Percentiles rank a stretch among this genome's conserved stretches.
These are phyloP conservation scores for Oligia latruncula DNA, from an alignment of 2,888 invertebrate species.

Conservation along the genomic window DNA sequence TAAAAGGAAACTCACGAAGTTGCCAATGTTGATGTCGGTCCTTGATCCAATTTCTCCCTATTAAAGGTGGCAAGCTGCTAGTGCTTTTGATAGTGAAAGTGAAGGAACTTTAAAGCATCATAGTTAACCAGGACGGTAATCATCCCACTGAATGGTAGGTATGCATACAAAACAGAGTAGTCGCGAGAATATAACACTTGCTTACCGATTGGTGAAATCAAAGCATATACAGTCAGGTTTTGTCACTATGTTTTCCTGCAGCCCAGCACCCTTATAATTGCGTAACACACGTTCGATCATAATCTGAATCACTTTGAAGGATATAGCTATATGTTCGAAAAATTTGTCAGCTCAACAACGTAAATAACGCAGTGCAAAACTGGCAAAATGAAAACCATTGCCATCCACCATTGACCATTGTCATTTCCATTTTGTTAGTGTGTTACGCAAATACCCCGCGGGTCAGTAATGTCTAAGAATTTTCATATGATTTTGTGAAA, in stretches of 20 bases:
- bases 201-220: too few relatives aligned
- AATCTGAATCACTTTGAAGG: background rate
- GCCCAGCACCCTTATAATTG: background rate
- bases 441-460: background rate
- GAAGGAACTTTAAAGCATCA: background rate
- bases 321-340: background rate
- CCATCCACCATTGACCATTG: too few relatives aligned
- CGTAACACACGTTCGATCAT: background rate
- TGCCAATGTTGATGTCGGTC: background rate
- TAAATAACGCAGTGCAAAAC: background rate
- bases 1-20: background rate
- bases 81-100: background rate
- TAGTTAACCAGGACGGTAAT: background rate
- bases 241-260: too few relatives aligned
- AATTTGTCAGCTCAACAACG: background rate
- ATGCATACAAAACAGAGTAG: background rate
- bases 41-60: conserved; percentile 18
- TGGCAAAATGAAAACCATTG: background rate
- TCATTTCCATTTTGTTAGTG: background rate
- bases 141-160: too few relatives aligned
- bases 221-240: too few relatives aligned
- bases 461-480: background rate
- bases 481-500: background rate
- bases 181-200: background rate
- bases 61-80: conserved; percentile 1